Percentiles rank a stretch among this genome's conserved stretches.
Conservation (phyloP, 37 sponge, comb jelly and placozoan species). For the Agelas oroides region DNA sequence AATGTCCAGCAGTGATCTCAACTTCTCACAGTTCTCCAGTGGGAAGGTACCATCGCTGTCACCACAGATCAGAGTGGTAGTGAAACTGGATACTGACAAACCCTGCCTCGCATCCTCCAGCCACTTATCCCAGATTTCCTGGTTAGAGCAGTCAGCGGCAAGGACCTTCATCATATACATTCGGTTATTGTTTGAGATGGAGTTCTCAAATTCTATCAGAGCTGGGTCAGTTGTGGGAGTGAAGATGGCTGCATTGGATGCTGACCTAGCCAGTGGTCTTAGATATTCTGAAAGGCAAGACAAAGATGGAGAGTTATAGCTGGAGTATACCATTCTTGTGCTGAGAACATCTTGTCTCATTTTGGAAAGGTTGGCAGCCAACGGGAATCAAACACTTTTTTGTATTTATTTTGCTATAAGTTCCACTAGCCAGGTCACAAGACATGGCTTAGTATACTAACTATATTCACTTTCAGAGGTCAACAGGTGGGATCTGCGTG, state of each 20-base stretch:
- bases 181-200: conserved; percentile 47
- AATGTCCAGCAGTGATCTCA: conserved; percentile 5
- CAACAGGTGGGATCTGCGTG: too few species aligned
- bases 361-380: too few species aligned
- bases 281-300: conserved; percentile 49
- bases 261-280: conserved; percentile 62
- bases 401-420: too few species aligned
- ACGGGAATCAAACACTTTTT: too few species aligned
- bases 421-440: too few species aligned
- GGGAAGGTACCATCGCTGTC: conserved; percentile 55
- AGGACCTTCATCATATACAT: conserved; percentile 80
- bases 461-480: too few species aligned
- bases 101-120: conserved; percentile 23
- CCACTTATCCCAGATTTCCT: conserved; percentile 38
- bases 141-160: conserved; percentile 29
- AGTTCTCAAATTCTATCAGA: conserved; percentile 67
- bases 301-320: too few species aligned
- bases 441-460: too few species aligned
- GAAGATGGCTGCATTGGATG: conserved; percentile 68
- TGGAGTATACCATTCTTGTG: too few species aligned
- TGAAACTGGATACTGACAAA: conserved; percentile 3
- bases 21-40: conserved; percentile 12
- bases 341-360: not conserved
- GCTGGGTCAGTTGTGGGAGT: conserved; percentile 58
- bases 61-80: conserved; percentile 23